Evolutionary conservation across 2,113 vertebrate genomes (phyloP), one percentile per base, ranked within the genome.

Genomic region (Ammodytes dubius): DNA sequence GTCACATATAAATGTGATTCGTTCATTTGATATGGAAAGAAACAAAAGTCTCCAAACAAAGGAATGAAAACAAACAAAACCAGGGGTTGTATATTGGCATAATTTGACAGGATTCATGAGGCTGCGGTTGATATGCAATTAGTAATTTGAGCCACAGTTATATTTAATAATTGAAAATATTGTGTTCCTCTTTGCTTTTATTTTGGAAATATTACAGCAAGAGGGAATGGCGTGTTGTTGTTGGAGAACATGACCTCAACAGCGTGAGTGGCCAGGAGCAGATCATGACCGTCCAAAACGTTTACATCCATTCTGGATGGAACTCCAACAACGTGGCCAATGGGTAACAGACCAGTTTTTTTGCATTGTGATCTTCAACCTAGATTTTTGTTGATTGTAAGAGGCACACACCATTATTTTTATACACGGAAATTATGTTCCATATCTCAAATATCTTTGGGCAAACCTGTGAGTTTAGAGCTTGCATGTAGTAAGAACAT

Each of bases 181-280:
- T 27, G 5, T 50, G 6, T 14, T 39, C 71, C 8, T 52, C 10
- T 76, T 46, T 66, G 35, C 5, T 57, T 7, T 15, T 15, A 17
- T 59, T 35, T 27, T 43, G 66, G 8, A 5, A 49, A 40, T 9
- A 42, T 14, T 93, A 88, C 1, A 82, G 85, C 0, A 0, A 0
- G 0, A 1, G 86, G 89, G 90, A 70, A 0, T 96, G 91, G 87
- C 95, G 95, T 0, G 96, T 97, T 4, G 85, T 96, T 47, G 81
- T 94, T 0, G 96, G 97, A 0, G 97, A 97, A 0, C 96, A 97
- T 85, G 94, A 95, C 90, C 88, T 98, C 63, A 46, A 88, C 75
- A 0, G 0, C 0, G 37, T 68, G 0, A 94, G 95, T 0, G 95
- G 96, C 79, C 95, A 60, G 0, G 96, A 98, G 93, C 96, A 97